These are phyloP conservation scores for Chionomys nivalis DNA, from an alignment of 2,113 vertebrate species.

Conservation along the genomic window DNA sequence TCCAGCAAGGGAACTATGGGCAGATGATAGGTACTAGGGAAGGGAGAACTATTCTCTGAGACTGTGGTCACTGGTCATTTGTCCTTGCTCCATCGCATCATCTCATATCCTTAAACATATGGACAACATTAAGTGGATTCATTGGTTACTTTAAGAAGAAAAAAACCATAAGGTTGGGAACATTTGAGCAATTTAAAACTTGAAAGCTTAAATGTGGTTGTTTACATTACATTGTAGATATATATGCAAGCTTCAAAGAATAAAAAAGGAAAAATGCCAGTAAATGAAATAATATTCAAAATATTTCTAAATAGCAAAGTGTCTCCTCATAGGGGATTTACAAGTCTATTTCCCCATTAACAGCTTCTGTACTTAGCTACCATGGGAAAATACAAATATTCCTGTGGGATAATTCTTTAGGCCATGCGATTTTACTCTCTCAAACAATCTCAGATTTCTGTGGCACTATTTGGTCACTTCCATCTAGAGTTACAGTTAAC, in stretches of 20 bases:
- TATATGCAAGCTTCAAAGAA: neutral
- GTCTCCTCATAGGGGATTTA: neutral
- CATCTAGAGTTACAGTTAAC: neutral
- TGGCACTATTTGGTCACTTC: neutral
- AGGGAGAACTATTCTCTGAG: neutral
- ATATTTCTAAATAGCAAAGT: neutral
- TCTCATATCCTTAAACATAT: neutral
- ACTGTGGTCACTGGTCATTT: neutral
- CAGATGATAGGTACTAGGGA: neutral
- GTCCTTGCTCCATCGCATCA: rapidly evolving
- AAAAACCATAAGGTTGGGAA: neutral
- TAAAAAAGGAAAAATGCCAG: neutral
- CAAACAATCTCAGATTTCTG: neutral
- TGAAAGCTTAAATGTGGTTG: neutral
- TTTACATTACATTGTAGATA: neutral
- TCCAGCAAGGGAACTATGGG: neutral
- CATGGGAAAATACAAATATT: neutral
- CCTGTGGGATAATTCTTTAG: neutral
- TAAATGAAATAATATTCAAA: neutral
- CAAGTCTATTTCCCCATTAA: neutral
- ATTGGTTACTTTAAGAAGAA: neutral
- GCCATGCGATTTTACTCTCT: neutral
- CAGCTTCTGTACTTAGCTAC: neutral
- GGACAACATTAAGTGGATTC: neutral
- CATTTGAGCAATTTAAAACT: too few species aligned